Percentiles rank a stretch among this genome's conserved stretches.
Conservation (phyloP, 2,888 invertebrate species). For the Hedychridium roseum region DNA sequence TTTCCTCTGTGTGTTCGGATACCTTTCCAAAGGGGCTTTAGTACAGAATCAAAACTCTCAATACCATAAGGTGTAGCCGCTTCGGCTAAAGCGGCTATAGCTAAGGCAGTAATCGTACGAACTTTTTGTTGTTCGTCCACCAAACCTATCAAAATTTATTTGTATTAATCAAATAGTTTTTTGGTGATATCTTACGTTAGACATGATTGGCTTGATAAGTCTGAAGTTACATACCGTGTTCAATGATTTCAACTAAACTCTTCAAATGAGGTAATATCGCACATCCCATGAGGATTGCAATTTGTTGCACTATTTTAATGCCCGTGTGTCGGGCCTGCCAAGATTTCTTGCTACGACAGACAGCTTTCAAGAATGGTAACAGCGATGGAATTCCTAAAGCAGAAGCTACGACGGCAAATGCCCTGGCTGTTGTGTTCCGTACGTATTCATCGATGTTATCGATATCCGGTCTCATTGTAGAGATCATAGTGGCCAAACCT, state of each 20-base stretch:
- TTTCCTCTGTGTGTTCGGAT: conserved; percentile 90
- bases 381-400: conserved; percentile 98
- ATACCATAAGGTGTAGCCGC: conserved; percentile 99
- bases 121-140: conserved; percentile 99
- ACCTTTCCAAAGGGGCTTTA: conserved; percentile 99
- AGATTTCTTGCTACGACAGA: conserved; percentile 98
- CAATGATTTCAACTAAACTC: conserved; percentile 98
- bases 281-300: conserved; percentile 99
- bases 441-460: conserved; percentile 99
- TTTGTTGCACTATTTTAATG: conserved; percentile 99
- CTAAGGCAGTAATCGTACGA: conserved; percentile 97
- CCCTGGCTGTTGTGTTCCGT: conserved; percentile 97
- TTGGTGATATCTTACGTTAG: too few relatives aligned
- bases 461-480: conserved; percentile 99
- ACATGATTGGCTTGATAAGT: too few relatives aligned
- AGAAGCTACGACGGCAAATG: conserved; percentile 99
- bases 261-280: conserved; percentile 98
- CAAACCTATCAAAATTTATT: conserved; percentile 68
- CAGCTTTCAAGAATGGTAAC: conserved; percentile 97
- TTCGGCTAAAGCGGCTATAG: conserved; percentile 97
- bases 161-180: background rate
- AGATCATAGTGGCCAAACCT: conserved; percentile 99
- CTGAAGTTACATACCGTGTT: conserved; percentile 86
- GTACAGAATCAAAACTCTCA: conserved; percentile 98
- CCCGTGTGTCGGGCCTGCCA: conserved; percentile 99